These are phyloP conservation scores for Sphecodes monilicornis DNA, from an alignment of 2,888 invertebrate species.

Conservation along the genomic window DNA sequence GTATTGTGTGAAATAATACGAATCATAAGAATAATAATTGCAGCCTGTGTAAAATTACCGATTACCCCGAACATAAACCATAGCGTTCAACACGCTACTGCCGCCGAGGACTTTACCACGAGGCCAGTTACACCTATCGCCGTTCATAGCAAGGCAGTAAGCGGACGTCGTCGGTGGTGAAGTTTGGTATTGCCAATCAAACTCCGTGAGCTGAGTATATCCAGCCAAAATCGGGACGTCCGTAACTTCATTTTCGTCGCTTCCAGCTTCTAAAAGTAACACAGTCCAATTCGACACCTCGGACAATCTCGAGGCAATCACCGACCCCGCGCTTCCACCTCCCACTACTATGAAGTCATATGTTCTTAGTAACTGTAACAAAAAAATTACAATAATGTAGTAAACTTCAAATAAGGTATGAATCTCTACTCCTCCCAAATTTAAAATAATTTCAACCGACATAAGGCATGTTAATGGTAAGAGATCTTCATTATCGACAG, in stretches of 20 bases:
- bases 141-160: constrained; percentile 95
- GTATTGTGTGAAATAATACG: no score
- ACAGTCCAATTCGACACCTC: constrained; percentile 93
- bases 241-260: constrained; percentile 94
- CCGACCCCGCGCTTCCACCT: constrained; percentile 95
- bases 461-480: not conserved
- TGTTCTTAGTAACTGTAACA: constrained; percentile 87
- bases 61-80: constrained; percentile 96
- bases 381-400: not conserved
- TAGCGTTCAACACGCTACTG: constrained; percentile 94
- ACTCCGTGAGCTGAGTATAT: constrained; percentile 93
- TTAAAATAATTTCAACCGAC: not conserved
- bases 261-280: constrained; percentile 93
- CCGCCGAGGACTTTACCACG: constrained; percentile 96
- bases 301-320: constrained; percentile 93
- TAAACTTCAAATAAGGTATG: not conserved
- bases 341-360: constrained; percentile 96
- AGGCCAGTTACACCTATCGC: constrained; percentile 95
- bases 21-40: not conserved
- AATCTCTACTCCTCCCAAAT: not conserved
- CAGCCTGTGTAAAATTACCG: constrained; percentile 83
- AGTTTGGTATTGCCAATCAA: constrained; percentile 97
- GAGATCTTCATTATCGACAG: constrained; percentile 34
- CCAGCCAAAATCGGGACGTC: constrained; percentile 94
- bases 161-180: constrained; percentile 90